Percentiles rank a stretch among this genome's conserved stretches.
Evolutionary conservation across 2,113 vertebrate genomes (phyloP).

Genomic region (Prunella fulvescens): DNA sequence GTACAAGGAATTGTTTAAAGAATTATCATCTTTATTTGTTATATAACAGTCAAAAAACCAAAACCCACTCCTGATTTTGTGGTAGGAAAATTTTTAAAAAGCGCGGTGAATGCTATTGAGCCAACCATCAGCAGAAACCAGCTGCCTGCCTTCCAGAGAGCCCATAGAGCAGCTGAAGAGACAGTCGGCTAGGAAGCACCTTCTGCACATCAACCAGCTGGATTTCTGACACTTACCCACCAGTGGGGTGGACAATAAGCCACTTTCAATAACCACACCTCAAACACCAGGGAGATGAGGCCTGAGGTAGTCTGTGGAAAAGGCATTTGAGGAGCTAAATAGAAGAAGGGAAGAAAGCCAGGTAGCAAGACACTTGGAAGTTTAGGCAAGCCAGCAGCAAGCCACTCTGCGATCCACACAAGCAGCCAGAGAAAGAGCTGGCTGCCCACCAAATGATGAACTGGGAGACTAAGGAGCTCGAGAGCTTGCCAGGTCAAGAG

Average conservation of each 20-base stretch:
- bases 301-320: not conserved
- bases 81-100: not conserved
- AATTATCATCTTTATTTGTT: not conserved
- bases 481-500: not conserved
- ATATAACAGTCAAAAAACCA: not conserved
- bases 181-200: not conserved
- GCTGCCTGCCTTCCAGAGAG: not conserved
- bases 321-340: not conserved
- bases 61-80: not conserved
- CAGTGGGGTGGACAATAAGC: not conserved
- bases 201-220: not conserved
- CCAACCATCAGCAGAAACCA: not conserved
- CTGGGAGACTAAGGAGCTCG: not conserved
- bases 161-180: not conserved
- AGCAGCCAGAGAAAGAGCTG: not conserved
- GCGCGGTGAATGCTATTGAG: fast-evolving
- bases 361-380: not conserved
- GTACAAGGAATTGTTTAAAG: not conserved
- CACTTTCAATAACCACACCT: not conserved
- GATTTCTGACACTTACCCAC: not conserved
- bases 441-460: not conserved
- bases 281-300: not conserved
- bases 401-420: not conserved
- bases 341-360: not conserved
- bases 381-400: not conserved